Evolutionary conservation across 2,888 invertebrate genomes (phyloP).

Genomic region (Achlya flavicornis): DNA sequence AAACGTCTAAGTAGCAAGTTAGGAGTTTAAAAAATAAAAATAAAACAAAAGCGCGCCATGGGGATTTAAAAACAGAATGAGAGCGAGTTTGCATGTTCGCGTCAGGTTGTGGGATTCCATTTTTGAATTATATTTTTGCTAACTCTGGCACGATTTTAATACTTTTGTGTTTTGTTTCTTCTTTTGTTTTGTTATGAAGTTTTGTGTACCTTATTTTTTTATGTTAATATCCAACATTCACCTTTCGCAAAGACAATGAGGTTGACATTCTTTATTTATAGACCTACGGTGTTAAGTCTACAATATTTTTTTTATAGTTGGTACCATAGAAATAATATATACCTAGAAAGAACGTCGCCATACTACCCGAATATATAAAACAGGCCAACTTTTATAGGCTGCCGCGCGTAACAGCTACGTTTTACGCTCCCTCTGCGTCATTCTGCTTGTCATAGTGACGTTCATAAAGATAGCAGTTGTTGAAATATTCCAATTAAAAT

Average conservation of each 20-base stretch:
- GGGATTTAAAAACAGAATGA: conserved; percentile 72
- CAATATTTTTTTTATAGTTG: too few relatives aligned
- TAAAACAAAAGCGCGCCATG: conserved; percentile 58
- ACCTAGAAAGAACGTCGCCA: too few relatives aligned
- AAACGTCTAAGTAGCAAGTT: conserved; percentile 80
- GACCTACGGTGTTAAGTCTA: not conserved
- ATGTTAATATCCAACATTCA: conserved; percentile 11
- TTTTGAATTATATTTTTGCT: conserved; percentile 62
- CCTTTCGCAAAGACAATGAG: not conserved
- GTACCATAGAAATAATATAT: too few relatives aligned
- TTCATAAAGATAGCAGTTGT: too few relatives aligned
- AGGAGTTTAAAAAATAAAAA: conserved; percentile 58
- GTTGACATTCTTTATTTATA: not conserved
- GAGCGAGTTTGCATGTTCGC: conserved; percentile 74
- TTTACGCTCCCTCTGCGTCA: too few relatives aligned
- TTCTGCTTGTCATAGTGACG: too few relatives aligned
- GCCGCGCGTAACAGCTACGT: too few relatives aligned
- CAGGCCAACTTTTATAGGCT: too few relatives aligned
- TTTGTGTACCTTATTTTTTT: conserved; percentile 21
- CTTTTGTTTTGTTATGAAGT: conserved; percentile 37
- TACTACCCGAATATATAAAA: too few relatives aligned
- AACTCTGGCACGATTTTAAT: conserved; percentile 33
- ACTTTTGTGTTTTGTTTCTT: conserved; percentile 40
- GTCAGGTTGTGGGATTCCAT: conserved; percentile 68
- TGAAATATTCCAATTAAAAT: too few relatives aligned